Evolutionary conservation across 2,797 vertebrate genomes (phyloP).

Genomic region (Myiothlypis coronata): DNA sequence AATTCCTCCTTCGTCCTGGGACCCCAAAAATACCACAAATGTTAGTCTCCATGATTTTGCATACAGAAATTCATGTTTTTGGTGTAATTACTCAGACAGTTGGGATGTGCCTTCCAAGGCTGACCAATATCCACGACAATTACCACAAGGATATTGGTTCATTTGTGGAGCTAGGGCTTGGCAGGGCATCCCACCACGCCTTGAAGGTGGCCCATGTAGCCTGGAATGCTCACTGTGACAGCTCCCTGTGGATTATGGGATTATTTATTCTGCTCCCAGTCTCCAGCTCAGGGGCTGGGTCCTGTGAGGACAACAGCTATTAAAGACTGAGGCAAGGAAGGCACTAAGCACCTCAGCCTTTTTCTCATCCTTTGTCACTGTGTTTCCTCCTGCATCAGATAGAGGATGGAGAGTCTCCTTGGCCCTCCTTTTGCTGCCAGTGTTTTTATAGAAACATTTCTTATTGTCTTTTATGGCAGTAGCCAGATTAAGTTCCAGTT

Average conservation of each 20-base stretch:
- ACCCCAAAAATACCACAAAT: too few relatives aligned
- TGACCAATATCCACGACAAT: neutral
- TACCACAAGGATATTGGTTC: neutral
- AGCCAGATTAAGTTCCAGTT: neutral
- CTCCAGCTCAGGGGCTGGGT: neutral
- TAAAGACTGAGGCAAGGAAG: neutral
- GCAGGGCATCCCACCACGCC: neutral
- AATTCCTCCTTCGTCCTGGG: too few relatives aligned
- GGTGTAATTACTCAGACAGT: neutral
- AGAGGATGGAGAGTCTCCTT: neutral
- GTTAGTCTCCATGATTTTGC: neutral
- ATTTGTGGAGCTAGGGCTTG: neutral
- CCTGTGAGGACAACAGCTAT: neutral
- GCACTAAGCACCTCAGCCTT: neutral
- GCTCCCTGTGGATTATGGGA: neutral
- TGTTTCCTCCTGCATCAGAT: neutral
- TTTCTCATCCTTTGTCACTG: neutral
- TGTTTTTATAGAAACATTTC: neutral
- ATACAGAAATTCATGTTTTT: neutral
- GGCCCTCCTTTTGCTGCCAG: neutral
- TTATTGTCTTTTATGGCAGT: neutral
- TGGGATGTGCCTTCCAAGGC: neutral
- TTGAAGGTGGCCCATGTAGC: neutral
- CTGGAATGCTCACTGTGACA: neutral
- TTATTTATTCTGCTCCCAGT: neutral